These are phyloP conservation scores for Cephalopholis sonnerati DNA, from an alignment of 2,113 vertebrate genomes.

Conservation along the genomic window DNA sequence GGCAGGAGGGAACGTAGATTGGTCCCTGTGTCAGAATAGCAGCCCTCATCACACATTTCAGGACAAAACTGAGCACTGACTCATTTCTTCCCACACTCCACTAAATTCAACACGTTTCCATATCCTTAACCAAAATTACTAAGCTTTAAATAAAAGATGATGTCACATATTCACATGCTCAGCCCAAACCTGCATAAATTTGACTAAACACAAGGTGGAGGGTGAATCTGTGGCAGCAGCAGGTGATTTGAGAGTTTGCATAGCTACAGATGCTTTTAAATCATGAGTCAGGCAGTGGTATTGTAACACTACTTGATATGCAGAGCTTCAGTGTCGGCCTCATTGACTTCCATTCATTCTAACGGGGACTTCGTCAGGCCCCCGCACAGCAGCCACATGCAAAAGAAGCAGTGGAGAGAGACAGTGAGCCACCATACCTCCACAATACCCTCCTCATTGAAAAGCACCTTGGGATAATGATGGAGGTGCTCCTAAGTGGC, in stretches of 20 bases:
- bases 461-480: constrained; percentile 72
- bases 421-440: constrained; percentile 17
- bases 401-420: not conserved
- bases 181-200: not conserved
- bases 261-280: not conserved
- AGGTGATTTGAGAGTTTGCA: not conserved
- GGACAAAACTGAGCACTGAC: too few relatives aligned
- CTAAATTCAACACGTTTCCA: not conserved
- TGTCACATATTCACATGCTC: not conserved
- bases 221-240: not conserved
- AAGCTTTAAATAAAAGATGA: not conserved
- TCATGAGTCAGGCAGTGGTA: not conserved
- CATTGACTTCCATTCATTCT: constrained; percentile 41
- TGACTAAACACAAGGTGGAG: not conserved
- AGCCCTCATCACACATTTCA: not conserved
- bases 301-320: constrained; percentile 38
- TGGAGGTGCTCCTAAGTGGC: constrained; percentile 62
- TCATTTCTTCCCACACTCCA: not conserved
- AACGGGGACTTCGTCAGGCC: not conserved
- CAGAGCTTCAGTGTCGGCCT: constrained; percentile 13
- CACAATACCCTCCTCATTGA: constrained; percentile 38
- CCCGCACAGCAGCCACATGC: not conserved
- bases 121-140: not conserved
- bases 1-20: too few relatives aligned
- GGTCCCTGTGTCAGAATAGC: too few relatives aligned